Evolutionary conservation across 2,113 vertebrate species (phyloP).

Genomic region (Xenotilapia flavipinnis): DNA sequence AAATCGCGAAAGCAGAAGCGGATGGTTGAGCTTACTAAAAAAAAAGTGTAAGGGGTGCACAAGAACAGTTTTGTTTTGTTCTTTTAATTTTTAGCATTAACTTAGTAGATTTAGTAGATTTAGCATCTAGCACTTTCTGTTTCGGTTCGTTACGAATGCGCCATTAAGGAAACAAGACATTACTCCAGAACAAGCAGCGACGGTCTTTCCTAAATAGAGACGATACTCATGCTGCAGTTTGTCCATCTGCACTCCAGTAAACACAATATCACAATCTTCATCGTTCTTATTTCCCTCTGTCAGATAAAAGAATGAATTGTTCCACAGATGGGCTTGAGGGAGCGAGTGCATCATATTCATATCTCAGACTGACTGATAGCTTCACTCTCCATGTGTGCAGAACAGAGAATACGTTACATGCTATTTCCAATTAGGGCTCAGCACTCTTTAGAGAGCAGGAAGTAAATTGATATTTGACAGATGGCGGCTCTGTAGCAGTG

Average conservation of each 20-base stretch:
- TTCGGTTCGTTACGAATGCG: fast-evolving
- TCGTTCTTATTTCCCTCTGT: not conserved
- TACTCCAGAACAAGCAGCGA: not conserved
- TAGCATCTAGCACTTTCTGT: not conserved
- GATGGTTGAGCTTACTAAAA: not conserved
- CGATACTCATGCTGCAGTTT: not conserved
- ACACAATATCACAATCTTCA: not conserved
- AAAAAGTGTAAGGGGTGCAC: not conserved
- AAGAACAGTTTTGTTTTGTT: not conserved
- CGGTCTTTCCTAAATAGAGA: not conserved
- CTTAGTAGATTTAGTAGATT: not conserved
- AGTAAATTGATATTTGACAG: conserved; percentile 33
- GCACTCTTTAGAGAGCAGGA: conserved; percentile 1
- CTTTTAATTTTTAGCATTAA: not conserved
- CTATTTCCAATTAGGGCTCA: conserved; percentile 37
- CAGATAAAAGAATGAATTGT: not conserved
- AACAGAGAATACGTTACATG: not conserved
- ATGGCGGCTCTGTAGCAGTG: conserved; percentile 1
- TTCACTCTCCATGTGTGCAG: not conserved
- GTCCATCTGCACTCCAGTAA: not conserved
- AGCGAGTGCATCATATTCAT: conserved; percentile 23
- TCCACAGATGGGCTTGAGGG: not conserved
- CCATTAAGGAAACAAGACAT: not conserved
- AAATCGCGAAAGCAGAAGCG: fast-evolving
- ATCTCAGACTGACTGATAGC: conserved; percentile 20